Evolutionary conservation across 2,797 vertebrate species (phyloP).

Genomic region (Esox masquinongy): DNA sequence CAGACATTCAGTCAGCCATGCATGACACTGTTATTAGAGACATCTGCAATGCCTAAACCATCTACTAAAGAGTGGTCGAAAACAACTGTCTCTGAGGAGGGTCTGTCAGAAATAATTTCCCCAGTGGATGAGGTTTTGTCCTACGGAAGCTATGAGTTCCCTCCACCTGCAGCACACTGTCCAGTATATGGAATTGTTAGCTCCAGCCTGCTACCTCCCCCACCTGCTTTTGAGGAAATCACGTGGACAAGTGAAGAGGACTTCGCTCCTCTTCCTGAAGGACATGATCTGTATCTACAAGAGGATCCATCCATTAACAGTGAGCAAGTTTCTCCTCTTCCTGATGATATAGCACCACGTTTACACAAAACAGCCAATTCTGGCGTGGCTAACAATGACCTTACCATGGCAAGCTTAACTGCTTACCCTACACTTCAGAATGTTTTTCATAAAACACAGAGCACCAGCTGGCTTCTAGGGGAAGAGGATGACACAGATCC

Average conservation of each 20-base stretch:
- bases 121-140: constrained; percentile 72
- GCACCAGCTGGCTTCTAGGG: constrained; percentile 25
- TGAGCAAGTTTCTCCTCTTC: constrained; percentile 56
- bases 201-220: constrained; percentile 49
- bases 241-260: constrained; percentile 60
- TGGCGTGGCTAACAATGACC: constrained; percentile 13
- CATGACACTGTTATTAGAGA: background rate
- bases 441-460: constrained; percentile 4
- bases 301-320: constrained; percentile 60
- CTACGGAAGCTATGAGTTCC: constrained; percentile 70
- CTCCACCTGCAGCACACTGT: constrained; percentile 49
- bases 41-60: background rate
- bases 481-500: constrained; percentile 45
- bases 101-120: constrained; percentile 68
- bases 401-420: background rate
- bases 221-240: constrained; percentile 50
- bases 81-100: constrained; percentile 19
- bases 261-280: constrained; percentile 62
- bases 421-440: background rate
- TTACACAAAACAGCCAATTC: constrained; percentile 19
- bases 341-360: constrained; percentile 39
- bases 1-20: background rate
- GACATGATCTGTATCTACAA: constrained; percentile 33
- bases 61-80: background rate
- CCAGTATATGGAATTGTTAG: constrained; percentile 14